phyloP scores from a whole-genome alignment of 2,888 invertebrate species.

The Lycocerus yunnanus region DNA sequence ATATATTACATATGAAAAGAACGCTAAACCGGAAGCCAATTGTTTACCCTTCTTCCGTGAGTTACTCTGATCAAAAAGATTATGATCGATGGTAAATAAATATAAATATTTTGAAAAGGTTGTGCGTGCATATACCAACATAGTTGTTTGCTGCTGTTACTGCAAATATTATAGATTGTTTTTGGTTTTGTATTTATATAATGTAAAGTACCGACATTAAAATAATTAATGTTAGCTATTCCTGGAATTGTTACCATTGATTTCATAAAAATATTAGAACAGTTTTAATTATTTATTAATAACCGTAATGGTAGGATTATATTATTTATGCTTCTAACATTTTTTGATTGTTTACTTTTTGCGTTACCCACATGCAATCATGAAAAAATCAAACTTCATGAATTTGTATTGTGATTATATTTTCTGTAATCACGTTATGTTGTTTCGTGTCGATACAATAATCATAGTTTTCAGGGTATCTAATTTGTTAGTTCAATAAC shows the following conservation, averaged over 20 bases:
- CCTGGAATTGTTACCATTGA: neutral
- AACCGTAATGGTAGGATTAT: neutral
- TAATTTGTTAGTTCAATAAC: neutral
- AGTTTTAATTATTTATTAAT: neutral
- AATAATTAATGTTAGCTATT: neutral
- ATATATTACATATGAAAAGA: conserved; percentile 27
- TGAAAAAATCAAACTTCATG: conserved; percentile 23
- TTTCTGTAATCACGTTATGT: conserved; percentile 9
- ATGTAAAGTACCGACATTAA: neutral
- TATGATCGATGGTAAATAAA: conserved; percentile 35
- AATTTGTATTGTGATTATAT: conserved; percentile 12
- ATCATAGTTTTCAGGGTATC: conserved; percentile 10
- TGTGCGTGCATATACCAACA: conserved; percentile 15
- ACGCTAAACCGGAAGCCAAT: conserved; percentile 31
- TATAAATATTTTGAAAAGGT: conserved; percentile 29
- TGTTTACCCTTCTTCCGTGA: conserved; percentile 35
- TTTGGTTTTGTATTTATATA: conserved; percentile 18
- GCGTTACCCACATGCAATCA: neutral
- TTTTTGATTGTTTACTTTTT: neutral
- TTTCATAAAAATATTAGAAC: neutral
- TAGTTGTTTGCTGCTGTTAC: conserved; percentile 22
- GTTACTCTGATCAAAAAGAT: conserved; percentile 33
- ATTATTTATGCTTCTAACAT: neutral
- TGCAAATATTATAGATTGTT: conserved; percentile 24
- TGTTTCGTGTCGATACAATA: conserved; percentile 8